Percentiles rank a stretch among this genome's conserved stretches.
Evolutionary conservation across 1,140 invertebrate species (phyloP).

Genomic region (Meloidogyne hapla): DNA sequence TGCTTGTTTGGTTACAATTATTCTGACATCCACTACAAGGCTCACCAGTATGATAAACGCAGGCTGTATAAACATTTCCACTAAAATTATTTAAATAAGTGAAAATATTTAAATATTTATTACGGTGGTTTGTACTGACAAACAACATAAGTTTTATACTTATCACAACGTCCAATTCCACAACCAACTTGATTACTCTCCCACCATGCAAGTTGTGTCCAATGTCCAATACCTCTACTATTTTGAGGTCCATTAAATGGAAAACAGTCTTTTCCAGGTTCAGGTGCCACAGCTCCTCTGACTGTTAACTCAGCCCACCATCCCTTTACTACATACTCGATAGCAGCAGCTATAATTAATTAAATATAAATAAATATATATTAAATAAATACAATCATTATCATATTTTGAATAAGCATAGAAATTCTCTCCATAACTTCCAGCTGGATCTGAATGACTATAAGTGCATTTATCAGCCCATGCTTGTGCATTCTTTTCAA

Average conservation of each 20-base stretch:
- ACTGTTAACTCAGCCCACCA: constrained; percentile 15
- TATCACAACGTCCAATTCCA: not conserved
- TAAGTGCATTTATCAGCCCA: constrained; percentile 6
- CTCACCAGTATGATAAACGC: too few relatives aligned
- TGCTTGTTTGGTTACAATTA: too few relatives aligned
- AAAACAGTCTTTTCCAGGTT: not conserved
- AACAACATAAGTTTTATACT: constrained; percentile 17
- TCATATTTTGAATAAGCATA: not conserved
- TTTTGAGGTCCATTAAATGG: not conserved
- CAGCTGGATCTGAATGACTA: not conserved
- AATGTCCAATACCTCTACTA: constrained; percentile 19
- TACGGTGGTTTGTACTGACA: constrained; percentile 19
- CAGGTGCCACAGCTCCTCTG: constrained; percentile 4
- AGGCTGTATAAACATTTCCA: too few relatives aligned
- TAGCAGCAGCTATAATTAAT: not conserved
- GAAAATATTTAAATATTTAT: not conserved
- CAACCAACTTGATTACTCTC: constrained; percentile 17
- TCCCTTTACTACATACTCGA: not conserved
- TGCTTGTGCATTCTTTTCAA: not conserved
- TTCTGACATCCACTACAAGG: too few relatives aligned
- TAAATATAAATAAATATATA: too few relatives aligned
- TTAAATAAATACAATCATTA: too few relatives aligned
- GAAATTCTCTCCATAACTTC: not conserved
- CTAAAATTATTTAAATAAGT: too few relatives aligned
- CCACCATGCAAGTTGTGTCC: constrained; percentile 18